Conservation (phyloP, 2,888 invertebrate species). For the Drosophila meridiana region DNA sequence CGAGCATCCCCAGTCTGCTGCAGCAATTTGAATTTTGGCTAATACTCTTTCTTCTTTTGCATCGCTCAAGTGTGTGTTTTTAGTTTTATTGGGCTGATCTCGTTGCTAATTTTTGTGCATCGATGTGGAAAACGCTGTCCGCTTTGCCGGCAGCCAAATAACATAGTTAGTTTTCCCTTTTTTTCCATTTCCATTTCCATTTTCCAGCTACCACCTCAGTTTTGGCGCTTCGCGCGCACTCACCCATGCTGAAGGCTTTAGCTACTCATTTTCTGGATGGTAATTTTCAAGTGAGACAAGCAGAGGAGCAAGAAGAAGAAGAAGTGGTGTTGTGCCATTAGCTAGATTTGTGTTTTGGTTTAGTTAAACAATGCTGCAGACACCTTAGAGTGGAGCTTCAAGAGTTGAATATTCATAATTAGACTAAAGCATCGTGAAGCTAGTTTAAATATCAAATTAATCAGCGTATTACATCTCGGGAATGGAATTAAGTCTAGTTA, state of each 20-base stretch:
- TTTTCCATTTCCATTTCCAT: slow-evolving; percentile 33
- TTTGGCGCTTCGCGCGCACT: slow-evolving; percentile 55
- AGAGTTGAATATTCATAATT: background rate
- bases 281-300: slow-evolving; percentile 49
- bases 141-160: slow-evolving; percentile 56
- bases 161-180: slow-evolving; percentile 67
- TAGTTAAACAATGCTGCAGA: slow-evolving; percentile 4
- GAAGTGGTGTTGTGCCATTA: slow-evolving; percentile 70
- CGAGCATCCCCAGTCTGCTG: background rate
- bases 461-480: background rate
- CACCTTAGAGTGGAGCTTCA: slow-evolving; percentile 1
- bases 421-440: background rate
- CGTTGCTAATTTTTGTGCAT: slow-evolving; percentile 76
- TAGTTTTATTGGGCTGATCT: slow-evolving; percentile 71
- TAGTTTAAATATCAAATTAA: slow-evolving; percentile 2
- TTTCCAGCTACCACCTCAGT: slow-evolving; percentile 28
- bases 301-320: slow-evolving; percentile 32
- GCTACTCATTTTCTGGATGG: slow-evolving; percentile 70
- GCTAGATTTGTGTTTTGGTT: slow-evolving; percentile 72
- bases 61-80: slow-evolving; percentile 30
- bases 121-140: slow-evolving; percentile 76
- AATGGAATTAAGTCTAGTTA: background rate
- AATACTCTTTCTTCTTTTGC: slow-evolving; percentile 15
- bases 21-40: slow-evolving; percentile 55
- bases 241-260: slow-evolving; percentile 63